Base-by-base conservation (phyloP, 2,113 vertebrate species). In the Heptranchias perlo region DNA sequence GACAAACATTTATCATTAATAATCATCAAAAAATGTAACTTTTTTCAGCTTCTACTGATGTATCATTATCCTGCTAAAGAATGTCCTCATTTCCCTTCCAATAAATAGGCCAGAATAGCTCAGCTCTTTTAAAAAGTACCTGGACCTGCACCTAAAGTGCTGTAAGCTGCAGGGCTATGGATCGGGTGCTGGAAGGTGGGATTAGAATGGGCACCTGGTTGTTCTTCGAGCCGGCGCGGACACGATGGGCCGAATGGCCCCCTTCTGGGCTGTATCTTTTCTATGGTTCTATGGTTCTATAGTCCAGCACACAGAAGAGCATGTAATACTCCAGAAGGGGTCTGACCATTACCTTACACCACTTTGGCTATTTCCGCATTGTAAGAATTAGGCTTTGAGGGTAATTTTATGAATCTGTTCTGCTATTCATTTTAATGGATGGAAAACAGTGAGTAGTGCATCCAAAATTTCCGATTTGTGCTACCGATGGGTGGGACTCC, bases 331-430 rank as follows among this genome's bases (percentile, higher is more conserved):
- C 10, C 86, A 54, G 49, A 54, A 89, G 31, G 86, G 25, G 25
- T 25, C 54, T 28, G 49, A 14, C 28, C 1, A 54, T 16, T 58
- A 31, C 52, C 87, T 61, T 58, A 16, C 87, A 54, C 28, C 4
- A 58, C 13, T 54, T 91, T 91, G 87, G 87, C 54, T 58, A 91
- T 91, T 76, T n/a, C 52, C 58, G 87, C 87, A 35, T 54, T 91
- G 31, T 91, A 14, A 54, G 11, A 91, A 58, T 58, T 58, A 31
- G 25, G 11, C 28, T 13, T 58, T n/a, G 31, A 35, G 31, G 5
- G 28, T 76, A 35, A 10, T 35, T 35, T 35, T 28, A 58, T 54
- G 52, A 91, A 4, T 35, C 52, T 91, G 28, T 14, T 0, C 11
- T 13, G 10, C 73, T 35, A 76, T 76, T 76, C 73, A 91, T 86